Percentiles rank a stretch among this genome's conserved stretches.
Conservation (phyloP, 1,140 invertebrate genomes). For the Antheraea mylitta region DNA sequence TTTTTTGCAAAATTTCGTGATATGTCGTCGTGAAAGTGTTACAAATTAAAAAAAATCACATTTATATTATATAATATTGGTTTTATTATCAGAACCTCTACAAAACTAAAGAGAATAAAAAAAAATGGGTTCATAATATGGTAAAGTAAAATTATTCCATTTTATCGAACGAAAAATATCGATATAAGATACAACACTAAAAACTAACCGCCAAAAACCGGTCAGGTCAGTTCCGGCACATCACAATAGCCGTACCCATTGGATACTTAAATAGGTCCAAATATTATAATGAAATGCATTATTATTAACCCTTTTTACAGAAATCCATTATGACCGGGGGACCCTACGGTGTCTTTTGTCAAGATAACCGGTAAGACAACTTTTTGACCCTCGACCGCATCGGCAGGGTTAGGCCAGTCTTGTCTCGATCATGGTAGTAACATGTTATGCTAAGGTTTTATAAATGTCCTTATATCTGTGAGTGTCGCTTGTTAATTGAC, state of each 20-base stretch:
- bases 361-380: constrained; percentile 77
- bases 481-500: too few relatives aligned
- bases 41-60: too few relatives aligned
- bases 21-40: too few relatives aligned
- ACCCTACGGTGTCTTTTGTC: constrained; percentile 60
- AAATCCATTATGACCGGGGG: constrained; percentile 44
- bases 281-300: constrained; percentile 68
- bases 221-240: constrained; percentile 72
- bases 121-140: too few relatives aligned
- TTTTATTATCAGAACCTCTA: too few relatives aligned
- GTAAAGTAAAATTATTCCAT: too few relatives aligned
- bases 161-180: neutral
- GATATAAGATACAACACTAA: constrained; percentile 37
- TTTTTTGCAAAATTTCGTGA: too few relatives aligned
- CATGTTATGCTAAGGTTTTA: neutral
- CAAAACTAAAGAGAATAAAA: too few relatives aligned
- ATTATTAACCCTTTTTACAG: constrained; percentile 50
- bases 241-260: constrained; percentile 62
- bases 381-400: constrained; percentile 30
- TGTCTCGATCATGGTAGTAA: neutral
- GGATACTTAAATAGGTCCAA: constrained; percentile 78
- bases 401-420: constrained; percentile 14
- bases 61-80: too few relatives aligned
- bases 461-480: too few relatives aligned
- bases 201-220: constrained; percentile 49